Base-by-base conservation (phyloP, 2,888 invertebrate genomes). In the Drosophila kambysellisi region DNA sequence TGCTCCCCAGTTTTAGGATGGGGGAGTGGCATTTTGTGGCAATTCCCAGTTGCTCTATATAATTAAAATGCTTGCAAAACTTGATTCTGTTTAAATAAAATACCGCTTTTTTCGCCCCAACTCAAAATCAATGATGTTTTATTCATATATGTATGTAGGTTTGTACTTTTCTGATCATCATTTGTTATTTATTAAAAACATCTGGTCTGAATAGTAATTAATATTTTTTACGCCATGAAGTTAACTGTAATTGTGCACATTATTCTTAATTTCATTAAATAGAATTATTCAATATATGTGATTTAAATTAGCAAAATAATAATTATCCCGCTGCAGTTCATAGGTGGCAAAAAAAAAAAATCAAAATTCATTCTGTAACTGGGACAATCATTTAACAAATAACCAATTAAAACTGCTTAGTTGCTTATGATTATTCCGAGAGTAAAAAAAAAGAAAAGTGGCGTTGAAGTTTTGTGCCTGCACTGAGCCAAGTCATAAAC, bases 21-120 rank as follows among this genome's bases (percentile, higher is more conserved):
- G 29, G 58, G 67, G 30, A 41, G 76, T 35, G 51, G 37, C 35
- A 30, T 41, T 56, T 37, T 57, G 77, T 25, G 70, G 69, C 63
- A 62, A 70, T 43, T 29, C 17, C 41, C 58, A 25, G 30, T 51
- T 29, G 35, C 32, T 50, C 54, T 68, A 57, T 84, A 87, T 87
- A 77, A 87, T 79, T 82, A 60, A 84, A 84, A 83, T 70, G 60
- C 43, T 72, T 83, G 74, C 72, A 79, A 83, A 84, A 84, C 84
- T 87, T 67, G 71, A 79, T 82, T 84, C 35, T 75, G 70, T 65
- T 25, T 54, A 52, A 72, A 74, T 73, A 72, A 74, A 81, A 74
- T 70, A 57, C 15, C 39, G 29, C 53, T 25, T 41, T 56, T 70
- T 56, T 53, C 51, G 25, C 1, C 11, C 4, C 11, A 35, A 53